Evolutionary conservation across 2,113 vertebrate genomes (phyloP).

Genomic region (Lepisosteus osseus): DNA sequence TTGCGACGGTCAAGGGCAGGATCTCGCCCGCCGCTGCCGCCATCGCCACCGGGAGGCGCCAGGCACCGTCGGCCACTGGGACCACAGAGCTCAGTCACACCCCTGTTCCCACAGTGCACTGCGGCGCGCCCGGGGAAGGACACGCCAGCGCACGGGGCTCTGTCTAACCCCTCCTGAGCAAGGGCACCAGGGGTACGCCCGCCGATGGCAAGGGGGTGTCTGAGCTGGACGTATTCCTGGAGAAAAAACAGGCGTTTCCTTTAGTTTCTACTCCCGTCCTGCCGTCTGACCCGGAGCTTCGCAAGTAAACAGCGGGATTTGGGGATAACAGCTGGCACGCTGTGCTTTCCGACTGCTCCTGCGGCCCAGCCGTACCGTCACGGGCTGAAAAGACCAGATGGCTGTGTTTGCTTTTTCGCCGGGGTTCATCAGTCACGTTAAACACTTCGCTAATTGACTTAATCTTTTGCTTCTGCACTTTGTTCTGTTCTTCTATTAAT

Average conservation of each 20-base stretch:
- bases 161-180: neutral
- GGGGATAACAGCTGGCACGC: neutral
- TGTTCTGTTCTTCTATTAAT: neutral
- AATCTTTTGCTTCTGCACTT: neutral
- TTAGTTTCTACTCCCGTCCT: neutral
- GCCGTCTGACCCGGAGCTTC: no score
- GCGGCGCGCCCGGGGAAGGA: no score
- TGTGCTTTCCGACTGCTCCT: neutral
- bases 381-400: conserved; percentile 7
- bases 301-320: neutral
- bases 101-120: neutral
- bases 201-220: neutral
- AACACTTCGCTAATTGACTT: neutral
- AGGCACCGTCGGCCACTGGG: neutral
- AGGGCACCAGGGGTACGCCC: neutral
- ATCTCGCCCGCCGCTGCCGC: conserved; percentile 24
- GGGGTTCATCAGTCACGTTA: neutral
- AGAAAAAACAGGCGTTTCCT: neutral
- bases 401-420: conserved; percentile 19
- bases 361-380: neutral
- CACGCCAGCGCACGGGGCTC: neutral
- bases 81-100: neutral
- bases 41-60: neutral
- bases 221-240: neutral
- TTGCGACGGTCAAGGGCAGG: conserved; percentile 44